Evolutionary conservation across 2,113 vertebrate genomes (phyloP).

Genomic region (Sarotherodon lohbergeri): DNA sequence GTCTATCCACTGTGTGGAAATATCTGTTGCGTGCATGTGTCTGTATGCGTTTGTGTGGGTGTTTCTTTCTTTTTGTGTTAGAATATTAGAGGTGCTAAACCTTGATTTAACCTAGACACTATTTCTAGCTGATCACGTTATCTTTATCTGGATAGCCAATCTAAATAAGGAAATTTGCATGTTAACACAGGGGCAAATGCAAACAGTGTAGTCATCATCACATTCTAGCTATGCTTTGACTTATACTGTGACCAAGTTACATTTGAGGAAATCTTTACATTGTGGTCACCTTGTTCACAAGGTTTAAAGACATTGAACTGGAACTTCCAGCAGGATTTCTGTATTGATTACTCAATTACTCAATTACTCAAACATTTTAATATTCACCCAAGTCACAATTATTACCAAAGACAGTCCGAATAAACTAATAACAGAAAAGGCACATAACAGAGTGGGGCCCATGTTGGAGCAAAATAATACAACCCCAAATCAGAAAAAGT

Average conservation of each 20-base stretch:
- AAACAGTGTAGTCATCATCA: neutral
- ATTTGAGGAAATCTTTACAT: neutral
- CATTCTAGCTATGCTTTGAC: neutral
- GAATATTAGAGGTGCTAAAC: neutral
- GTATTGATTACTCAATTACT: neutral
- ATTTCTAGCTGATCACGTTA: neutral
- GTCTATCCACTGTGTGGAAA: neutral
- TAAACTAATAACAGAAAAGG: neutral
- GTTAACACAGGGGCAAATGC: neutral
- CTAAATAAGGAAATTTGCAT: neutral
- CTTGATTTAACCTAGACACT: neutral
- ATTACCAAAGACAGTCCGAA: neutral
- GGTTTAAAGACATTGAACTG: neutral
- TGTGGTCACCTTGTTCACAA: neutral
- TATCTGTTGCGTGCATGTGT: neutral
- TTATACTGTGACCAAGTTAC: neutral
- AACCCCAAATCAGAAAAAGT: no score
- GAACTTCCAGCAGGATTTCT: neutral
- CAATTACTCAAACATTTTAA: neutral
- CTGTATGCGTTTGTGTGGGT: neutral
- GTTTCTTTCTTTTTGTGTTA: neutral
- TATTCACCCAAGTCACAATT: neutral
- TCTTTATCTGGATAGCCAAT: neutral
- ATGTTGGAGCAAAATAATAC: neutral
- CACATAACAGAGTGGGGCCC: neutral